A percentile compares a stretch with the other conserved stretches of the same genome.
Evolutionary conservation across 2,888 invertebrate species (phyloP).

Genomic region (Julus scanicus): DNA sequence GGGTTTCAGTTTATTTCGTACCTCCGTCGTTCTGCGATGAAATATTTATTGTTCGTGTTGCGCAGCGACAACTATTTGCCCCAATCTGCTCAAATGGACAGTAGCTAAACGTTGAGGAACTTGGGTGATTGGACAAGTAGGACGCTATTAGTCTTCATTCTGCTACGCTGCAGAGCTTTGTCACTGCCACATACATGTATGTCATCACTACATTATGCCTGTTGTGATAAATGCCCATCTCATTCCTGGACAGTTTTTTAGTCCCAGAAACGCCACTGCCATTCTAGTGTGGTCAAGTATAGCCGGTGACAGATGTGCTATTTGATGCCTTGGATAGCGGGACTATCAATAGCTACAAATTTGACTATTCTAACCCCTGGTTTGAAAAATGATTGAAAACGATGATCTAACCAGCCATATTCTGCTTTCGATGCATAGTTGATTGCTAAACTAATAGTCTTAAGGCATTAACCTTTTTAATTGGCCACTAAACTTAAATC

Average conservation of each 20-base stretch:
- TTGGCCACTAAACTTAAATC: no score
- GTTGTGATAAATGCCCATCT: constrained; percentile 24
- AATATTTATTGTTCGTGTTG: constrained; percentile 40
- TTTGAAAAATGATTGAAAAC: not conserved
- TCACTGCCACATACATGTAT: constrained; percentile 25
- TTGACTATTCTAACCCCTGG: not conserved
- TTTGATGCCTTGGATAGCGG: not conserved
- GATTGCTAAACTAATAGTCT: no score
- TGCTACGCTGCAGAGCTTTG: not conserved
- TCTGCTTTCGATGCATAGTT: no score
- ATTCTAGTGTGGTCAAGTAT: not conserved
- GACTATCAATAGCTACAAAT: not conserved
- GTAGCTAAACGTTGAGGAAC: not conserved
- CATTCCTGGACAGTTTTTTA: constrained; percentile 41
- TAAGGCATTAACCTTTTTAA: no score
- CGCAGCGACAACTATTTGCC: not conserved
- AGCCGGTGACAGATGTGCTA: constrained; percentile 2
- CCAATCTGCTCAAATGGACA: constrained; percentile 20
- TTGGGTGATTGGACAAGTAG: constrained; percentile 10
- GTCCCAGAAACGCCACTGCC: constrained; percentile 24
- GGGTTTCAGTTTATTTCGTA: constrained; percentile 13
- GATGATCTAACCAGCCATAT: no score
- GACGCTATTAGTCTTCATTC: not conserved
- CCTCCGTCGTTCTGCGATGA: constrained; percentile 21
- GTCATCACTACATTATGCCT: constrained; percentile 30